phyloP scores from a whole-genome alignment of 2,797 vertebrate species.

The Notamacropus eugenii region DNA sequence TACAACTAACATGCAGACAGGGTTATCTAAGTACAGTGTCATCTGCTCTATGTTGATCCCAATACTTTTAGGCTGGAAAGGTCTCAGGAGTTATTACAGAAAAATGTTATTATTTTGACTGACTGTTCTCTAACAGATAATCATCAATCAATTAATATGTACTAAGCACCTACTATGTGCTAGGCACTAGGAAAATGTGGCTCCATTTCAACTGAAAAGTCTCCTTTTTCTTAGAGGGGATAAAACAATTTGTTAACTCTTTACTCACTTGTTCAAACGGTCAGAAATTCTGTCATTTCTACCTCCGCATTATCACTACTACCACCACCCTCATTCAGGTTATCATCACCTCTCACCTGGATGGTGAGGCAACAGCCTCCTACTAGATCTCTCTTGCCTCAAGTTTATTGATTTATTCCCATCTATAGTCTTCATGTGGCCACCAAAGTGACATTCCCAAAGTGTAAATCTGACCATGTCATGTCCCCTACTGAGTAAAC shows the following conservation, averaged over 20 bases:
- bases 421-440: too few relatives aligned
- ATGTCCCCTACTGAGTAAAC: neutral
- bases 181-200: neutral
- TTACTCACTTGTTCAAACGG: neutral
- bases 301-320: too few relatives aligned
- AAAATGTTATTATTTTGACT: neutral
- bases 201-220: neutral
- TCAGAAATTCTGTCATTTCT: too few relatives aligned
- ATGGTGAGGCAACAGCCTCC: neutral
- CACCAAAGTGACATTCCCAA: neutral
- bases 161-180: neutral
- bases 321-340: too few relatives aligned
- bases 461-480: neutral
- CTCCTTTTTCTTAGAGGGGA: neutral
- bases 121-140: neutral
- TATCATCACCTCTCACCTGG: neutral
- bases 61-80: neutral
- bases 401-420: too few relatives aligned
- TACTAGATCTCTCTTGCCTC: neutral
- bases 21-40: too few relatives aligned
- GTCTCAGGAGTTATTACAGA: neutral
- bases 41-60: neutral
- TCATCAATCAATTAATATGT: neutral
- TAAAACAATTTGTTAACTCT: neutral
- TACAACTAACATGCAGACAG: neutral